Percentiles rank a stretch among this genome's conserved stretches.
phyloP scores from a whole-genome alignment of 2,797 vertebrate species.

The Microctenopoma stevenorrisi region DNA sequence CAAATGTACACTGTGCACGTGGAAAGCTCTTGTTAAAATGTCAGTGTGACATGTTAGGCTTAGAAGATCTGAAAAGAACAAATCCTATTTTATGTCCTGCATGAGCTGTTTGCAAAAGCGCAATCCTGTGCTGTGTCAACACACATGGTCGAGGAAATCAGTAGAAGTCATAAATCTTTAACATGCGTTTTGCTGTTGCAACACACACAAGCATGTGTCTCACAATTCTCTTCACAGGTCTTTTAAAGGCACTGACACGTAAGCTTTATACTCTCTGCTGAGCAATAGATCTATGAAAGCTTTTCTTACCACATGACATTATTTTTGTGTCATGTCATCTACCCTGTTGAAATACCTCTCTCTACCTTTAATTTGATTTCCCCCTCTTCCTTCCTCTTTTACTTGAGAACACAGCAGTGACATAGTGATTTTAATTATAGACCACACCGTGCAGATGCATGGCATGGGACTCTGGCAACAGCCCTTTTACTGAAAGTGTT shows the following conservation, averaged over 20 bases:
- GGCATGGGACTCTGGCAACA: slow-evolving; percentile 33
- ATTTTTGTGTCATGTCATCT: slow-evolving; percentile 27
- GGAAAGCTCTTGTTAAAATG: slow-evolving; percentile 2
- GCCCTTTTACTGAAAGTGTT: slow-evolving; percentile 50
- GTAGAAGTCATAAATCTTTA: slow-evolving; percentile 43
- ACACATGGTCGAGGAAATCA: slow-evolving; percentile 32
- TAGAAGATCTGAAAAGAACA: slow-evolving; percentile 28
- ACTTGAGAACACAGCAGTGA: slow-evolving; percentile 26
- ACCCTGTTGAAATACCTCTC: slow-evolving; percentile 43
- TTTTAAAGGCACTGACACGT: slow-evolving; percentile 44
- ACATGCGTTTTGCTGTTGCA: slow-evolving; percentile 36
- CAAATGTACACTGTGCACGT: neutral
- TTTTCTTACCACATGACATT: slow-evolving; percentile 39
- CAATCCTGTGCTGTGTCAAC: slow-evolving; percentile 21
- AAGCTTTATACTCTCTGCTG: slow-evolving; percentile 24
- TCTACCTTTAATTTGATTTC: slow-evolving; percentile 39
- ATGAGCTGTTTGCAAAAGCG: slow-evolving; percentile 8
- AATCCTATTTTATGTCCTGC: slow-evolving; percentile 10
- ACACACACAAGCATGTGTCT: slow-evolving; percentile 43
- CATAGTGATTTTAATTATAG: slow-evolving; percentile 66
- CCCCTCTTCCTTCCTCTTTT: slow-evolving; percentile 4
- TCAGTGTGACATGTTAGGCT: neutral
- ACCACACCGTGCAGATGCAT: slow-evolving; percentile 54
- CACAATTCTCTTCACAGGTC: slow-evolving; percentile 40
- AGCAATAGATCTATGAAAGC: slow-evolving; percentile 34